Evolutionary conservation across 2,113 vertebrate species (phyloP).

Genomic region (Pteruthius melanotis): DNA sequence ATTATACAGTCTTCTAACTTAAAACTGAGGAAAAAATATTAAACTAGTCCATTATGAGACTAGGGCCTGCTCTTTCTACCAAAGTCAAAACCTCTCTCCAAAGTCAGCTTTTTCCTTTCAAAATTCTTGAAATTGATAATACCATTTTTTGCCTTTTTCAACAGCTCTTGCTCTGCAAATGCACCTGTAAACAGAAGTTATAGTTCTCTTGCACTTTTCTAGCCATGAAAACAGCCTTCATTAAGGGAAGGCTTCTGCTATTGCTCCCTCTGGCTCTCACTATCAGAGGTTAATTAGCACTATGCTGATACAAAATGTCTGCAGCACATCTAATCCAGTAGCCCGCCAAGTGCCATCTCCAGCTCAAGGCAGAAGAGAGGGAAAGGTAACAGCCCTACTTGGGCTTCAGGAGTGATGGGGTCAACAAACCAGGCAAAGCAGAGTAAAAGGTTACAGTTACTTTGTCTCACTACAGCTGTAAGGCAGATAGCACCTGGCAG

Average conservation of each 20-base stretch:
- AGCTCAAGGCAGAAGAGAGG: background rate
- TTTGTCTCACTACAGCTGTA: background rate
- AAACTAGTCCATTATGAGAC: background rate
- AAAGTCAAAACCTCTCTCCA: background rate
- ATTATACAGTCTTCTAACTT: background rate
- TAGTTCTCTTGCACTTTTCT: background rate
- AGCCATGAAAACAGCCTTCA: background rate
- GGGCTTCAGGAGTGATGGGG: background rate
- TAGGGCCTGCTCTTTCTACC: background rate
- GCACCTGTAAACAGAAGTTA: background rate
- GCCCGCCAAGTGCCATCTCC: background rate
- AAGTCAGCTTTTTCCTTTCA: background rate
- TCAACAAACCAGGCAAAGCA: background rate
- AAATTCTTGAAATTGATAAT: background rate
- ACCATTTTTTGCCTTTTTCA: background rate
- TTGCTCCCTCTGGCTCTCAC: background rate
- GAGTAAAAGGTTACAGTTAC: background rate
- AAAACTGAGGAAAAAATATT: background rate
- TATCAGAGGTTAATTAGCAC: background rate
- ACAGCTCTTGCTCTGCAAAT: background rate
- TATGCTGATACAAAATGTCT: fast-evolving
- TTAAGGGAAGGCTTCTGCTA: background rate
- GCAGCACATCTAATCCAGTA: background rate
- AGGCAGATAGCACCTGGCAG: background rate
- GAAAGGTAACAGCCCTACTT: background rate